These are phyloP conservation scores for Drosophila nigrodunni DNA, from an alignment of 1,140 invertebrate genomes.

Conservation along the genomic window DNA sequence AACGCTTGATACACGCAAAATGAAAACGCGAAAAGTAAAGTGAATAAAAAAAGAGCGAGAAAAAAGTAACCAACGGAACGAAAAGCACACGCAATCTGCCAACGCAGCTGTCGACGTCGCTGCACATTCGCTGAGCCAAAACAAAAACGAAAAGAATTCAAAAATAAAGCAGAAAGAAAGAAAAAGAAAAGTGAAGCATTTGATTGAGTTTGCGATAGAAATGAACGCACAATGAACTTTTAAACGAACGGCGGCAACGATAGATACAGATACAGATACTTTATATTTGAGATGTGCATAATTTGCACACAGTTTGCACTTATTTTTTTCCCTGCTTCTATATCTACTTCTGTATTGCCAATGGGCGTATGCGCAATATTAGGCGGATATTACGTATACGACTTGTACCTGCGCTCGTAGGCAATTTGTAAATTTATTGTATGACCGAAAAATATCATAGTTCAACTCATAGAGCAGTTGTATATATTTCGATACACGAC, in stretches of 20 bases:
- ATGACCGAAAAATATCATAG: constrained; percentile 51
- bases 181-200: constrained; percentile 58
- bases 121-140: constrained; percentile 44
- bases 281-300: constrained; percentile 68
- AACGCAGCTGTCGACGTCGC: constrained; percentile 38
- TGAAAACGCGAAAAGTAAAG: constrained; percentile 36
- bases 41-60: constrained; percentile 33
- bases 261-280: constrained; percentile 27
- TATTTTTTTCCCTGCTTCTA: background rate
- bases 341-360: background rate
- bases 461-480: constrained; percentile 31
- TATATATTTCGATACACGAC: constrained; percentile 26
- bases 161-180: constrained; percentile 8
- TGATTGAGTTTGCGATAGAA: constrained; percentile 69
- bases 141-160: constrained; percentile 4
- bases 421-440: constrained; percentile 5
- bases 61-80: constrained; percentile 60
- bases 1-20: constrained; percentile 80
- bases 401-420: constrained; percentile 3
- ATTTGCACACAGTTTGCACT: constrained; percentile 37
- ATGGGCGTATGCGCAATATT: constrained; percentile 68
- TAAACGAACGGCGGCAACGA: constrained; percentile 14
- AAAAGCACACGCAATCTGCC: constrained; percentile 63
- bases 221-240: constrained; percentile 68
- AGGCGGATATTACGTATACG: constrained; percentile 51